Base-by-base conservation (phyloP, 2,797 vertebrate genomes). In the Sparus aurata region DNA sequence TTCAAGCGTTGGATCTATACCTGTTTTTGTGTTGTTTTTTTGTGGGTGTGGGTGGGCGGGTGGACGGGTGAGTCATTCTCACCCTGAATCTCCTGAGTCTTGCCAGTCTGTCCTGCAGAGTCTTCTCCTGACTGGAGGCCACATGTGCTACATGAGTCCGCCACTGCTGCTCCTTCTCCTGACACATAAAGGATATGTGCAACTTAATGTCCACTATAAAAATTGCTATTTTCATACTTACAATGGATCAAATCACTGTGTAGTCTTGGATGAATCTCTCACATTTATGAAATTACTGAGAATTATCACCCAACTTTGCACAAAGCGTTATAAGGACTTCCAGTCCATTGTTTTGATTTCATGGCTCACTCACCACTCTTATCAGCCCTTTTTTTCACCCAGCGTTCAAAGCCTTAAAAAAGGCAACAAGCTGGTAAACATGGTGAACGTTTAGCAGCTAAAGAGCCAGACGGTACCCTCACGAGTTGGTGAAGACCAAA, bases 81-180 rank as follows among this genome's bases (percentile, higher is more conserved):
- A 95, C 95, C 91, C 94, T 94, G 84, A 95, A 96, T 69, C 74
- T 89, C 67, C 77, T 83, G 53, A 96, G 92, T 80, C 95, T 88
- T 47, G 77, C 73, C 71, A 92, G 87, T 85, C 92, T 85, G 23
- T 92, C 92, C 60, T 70, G 81, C 23, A 95, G 77, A 10, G 57
- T 53, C 63, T 73, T 92, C 77, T 95, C 87, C 46, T 92, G 92
- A 53, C 61, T 92, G 65, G 91, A 88, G 12, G 91, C 86, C 71
- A 93, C 68, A 30, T 87, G 81, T 34, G 86, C 87, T 25, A 95
- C 82, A 57, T 89, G 95, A 59, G 52, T 84, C 53, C 55, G 75
- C 95, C 95, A 95, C 89, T 87, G 89, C 82, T 88, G 79, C 66
- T 94, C 91, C 68, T 92, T 94, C 80, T 93, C 90, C 95, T 95